Percentiles rank a stretch among this genome's conserved stretches.
Conservation (phyloP, 2,888 invertebrate species). For the Eupithecia subumbrata region DNA sequence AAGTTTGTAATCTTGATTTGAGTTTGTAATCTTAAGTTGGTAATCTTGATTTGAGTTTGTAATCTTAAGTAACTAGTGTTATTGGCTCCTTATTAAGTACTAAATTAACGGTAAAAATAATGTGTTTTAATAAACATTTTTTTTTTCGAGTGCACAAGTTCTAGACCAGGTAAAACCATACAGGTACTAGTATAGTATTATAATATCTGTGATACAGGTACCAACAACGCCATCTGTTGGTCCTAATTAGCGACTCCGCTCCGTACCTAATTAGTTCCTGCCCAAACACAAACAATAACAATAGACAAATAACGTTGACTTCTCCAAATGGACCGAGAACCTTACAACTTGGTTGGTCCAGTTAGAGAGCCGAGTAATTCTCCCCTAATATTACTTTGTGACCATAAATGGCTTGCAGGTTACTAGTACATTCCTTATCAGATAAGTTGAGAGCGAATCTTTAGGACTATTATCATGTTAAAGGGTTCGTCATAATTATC, state of each 20-base stretch:
- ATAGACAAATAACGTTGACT: constrained; percentile 26
- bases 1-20: too few species aligned
- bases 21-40: too few species aligned
- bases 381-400: neutral
- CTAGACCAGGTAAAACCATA: neutral
- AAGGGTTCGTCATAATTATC: neutral
- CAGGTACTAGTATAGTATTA: too few species aligned
- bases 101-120: neutral
- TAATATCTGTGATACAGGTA: too few species aligned
- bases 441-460: neutral
- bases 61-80: too few species aligned
- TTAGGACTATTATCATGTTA: neutral
- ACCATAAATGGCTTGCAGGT: neutral
- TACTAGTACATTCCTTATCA: neutral
- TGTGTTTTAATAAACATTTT: neutral
- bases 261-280: constrained; percentile 9
- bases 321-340: constrained; percentile 6
- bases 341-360: neutral
- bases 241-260: constrained; percentile 4
- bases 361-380: neutral
- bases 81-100: neutral
- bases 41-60: too few species aligned
- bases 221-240: neutral
- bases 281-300: constrained; percentile 25
- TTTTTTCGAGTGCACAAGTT: neutral